phyloP scores from a whole-genome alignment of 2,888 invertebrate genomes.

The Eristalinus sepulchralis region DNA sequence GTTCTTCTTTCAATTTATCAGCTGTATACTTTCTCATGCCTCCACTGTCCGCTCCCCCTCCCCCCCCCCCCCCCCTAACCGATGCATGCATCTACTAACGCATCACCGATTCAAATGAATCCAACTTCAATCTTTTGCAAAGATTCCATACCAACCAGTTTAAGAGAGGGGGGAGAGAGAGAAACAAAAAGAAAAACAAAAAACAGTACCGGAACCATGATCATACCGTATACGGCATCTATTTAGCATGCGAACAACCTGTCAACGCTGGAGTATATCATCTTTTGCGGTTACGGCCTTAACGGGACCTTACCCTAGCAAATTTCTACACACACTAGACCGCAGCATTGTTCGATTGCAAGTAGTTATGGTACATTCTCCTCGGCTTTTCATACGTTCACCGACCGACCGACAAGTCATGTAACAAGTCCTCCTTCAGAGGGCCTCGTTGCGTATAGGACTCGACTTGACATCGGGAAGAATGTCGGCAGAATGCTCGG shows the following conservation, averaged over 20 bases:
- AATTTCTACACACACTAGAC: slow-evolving; percentile 23
- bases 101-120: neutral
- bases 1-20: too few species aligned
- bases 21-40: neutral
- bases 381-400: neutral
- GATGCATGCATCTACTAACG: slow-evolving; percentile 3
- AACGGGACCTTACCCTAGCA: slow-evolving; percentile 69
- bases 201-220: slow-evolving; percentile 52
- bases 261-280: slow-evolving; percentile 67
- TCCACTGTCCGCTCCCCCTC: neutral
- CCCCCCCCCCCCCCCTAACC: neutral
- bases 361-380: slow-evolving; percentile 1
- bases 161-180: neutral
- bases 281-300: slow-evolving; percentile 68
- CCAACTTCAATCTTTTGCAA: neutral
- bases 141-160: slow-evolving; percentile 30
- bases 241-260: slow-evolving; percentile 65
- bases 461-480: slow-evolving; percentile 60
- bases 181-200: neutral
- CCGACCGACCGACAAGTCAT: slow-evolving; percentile 8
- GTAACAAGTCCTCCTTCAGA: slow-evolving; percentile 50
- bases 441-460: slow-evolving; percentile 41
- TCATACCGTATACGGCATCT: slow-evolving; percentile 35
- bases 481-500: slow-evolving; percentile 58
- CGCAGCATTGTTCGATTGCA: slow-evolving; percentile 37